These are phyloP conservation scores for Argopecten irradians DNA, from an alignment of 1,140 invertebrate species.

Conservation along the genomic window DNA sequence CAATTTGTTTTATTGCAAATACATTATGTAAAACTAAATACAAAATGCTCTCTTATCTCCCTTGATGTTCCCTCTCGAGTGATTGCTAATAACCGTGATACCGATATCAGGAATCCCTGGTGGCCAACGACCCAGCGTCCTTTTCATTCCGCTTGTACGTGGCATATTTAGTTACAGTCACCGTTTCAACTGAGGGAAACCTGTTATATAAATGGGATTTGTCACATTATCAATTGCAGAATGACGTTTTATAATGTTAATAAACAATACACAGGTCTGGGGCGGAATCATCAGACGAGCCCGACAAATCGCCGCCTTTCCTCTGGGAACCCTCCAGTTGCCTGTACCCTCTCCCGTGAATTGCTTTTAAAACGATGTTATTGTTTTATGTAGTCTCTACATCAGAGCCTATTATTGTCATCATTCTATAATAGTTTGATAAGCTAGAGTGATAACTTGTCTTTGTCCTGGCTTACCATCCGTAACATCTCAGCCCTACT, in stretches of 20 bases:
- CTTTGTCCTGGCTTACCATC: not conserved
- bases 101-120: slow-evolving; percentile 4
- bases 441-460: not conserved
- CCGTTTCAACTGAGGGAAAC: slow-evolving; percentile 8
- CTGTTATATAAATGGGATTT: slow-evolving; percentile 23
- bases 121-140: slow-evolving; percentile 7
- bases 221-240: slow-evolving; percentile 21
- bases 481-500: not conserved
- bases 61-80: slow-evolving; percentile 14
- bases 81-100: slow-evolving; percentile 16
- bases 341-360: not conserved
- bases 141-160: slow-evolving; percentile 21
- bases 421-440: slow-evolving; percentile 23
- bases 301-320: slow-evolving; percentile 12
- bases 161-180: slow-evolving; percentile 21
- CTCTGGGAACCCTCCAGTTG: not conserved
- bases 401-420: not conserved
- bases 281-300: not conserved
- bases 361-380: slow-evolving; percentile 16
- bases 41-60: slow-evolving; percentile 21
- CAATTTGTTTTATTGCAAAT: slow-evolving; percentile 23
- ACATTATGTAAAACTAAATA: slow-evolving; percentile 23
- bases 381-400: not conserved
- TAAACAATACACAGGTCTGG: not conserved
- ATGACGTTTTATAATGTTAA: slow-evolving; percentile 23